Evolutionary conservation across 2,797 vertebrate species (phyloP), one percentile per base, ranked within the genome.

Genomic region (Astyanax mexicanus): DNA sequence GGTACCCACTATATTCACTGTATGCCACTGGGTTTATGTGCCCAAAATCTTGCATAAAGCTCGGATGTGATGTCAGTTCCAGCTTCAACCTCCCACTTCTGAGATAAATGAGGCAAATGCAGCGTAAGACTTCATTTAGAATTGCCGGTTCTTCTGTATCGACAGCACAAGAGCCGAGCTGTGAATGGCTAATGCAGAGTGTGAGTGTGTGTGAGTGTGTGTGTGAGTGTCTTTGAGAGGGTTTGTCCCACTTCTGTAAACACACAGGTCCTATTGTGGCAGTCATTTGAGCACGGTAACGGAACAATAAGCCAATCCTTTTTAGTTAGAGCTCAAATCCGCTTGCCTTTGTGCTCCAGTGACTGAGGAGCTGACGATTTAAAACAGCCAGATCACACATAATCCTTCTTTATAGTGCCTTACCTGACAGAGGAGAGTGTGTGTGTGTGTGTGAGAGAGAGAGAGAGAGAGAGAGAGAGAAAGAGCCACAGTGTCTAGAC

Each of bases 321-420:
- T 61, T n/a, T n/a, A n/a, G 60, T 12, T 62, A 11, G 9, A 5
- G 8, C 10, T 54, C 23, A 21, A 76, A 62, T 62, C 23, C 17
- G 6, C 51, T 57, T 57, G 35, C 23, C 38, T 62, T 4, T 62
- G 35, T 49, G 32, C 12, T 23, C 37, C 21, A 17, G 42, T 32
- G 12, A 5, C 19, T 70, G 47, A 42, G 47, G 55, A 69, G 38
- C 8, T 11, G 49, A 65, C 32, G 23, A 47, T 71, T 67, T 51
- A 27, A 21, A 70, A 67, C 72, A 80, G 58, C 67, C 72, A 70
- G 66, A 32, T 57, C 21, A 21, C 60, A 75, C 65, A 32, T 80
- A 72, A 80, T 80, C 73, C 40, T 55, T 25, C 61, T 61, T 58
- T 75, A 72, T 75, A 80, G 54, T 66, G 67, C 52, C 52, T 37